These are phyloP conservation scores for Oscheius sp. DNA, from an alignment of 2,888 invertebrate species.

Conservation along the genomic window DNA sequence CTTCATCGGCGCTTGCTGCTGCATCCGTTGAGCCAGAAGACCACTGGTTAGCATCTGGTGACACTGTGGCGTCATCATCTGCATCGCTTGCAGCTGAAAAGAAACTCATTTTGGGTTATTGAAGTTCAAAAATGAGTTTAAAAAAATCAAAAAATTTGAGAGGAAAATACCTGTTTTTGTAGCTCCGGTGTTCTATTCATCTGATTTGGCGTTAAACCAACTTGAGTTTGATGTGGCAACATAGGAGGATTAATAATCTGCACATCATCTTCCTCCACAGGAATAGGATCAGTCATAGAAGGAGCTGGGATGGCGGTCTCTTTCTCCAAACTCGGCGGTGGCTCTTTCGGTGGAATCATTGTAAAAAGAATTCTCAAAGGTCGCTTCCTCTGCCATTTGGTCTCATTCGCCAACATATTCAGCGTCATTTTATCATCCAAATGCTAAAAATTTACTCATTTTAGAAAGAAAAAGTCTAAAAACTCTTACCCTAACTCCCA, in stretches of 20 bases:
- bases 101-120: no score
- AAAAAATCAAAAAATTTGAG: no score
- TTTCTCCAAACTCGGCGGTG: constrained; percentile 17
- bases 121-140: background rate
- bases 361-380: constrained; percentile 23
- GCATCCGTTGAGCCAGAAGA: background rate
- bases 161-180: background rate
- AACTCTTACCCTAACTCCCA: background rate
- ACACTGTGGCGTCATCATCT: background rate
- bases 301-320: no score
- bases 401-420: background rate
- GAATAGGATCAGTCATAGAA: no score
- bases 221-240: no score
- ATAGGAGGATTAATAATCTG: background rate
- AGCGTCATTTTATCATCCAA: background rate
- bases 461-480: background rate
- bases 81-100: background rate
- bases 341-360: constrained; percentile 14
- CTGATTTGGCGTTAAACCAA: background rate
- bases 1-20: background rate
- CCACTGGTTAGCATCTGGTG: background rate
- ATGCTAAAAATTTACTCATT: background rate
- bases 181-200: background rate
- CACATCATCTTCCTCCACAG: background rate
- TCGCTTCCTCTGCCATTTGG: constrained; percentile 1